Evolutionary conservation across 2,888 invertebrate species (phyloP).

Genomic region (Colostygia pectinataria): DNA sequence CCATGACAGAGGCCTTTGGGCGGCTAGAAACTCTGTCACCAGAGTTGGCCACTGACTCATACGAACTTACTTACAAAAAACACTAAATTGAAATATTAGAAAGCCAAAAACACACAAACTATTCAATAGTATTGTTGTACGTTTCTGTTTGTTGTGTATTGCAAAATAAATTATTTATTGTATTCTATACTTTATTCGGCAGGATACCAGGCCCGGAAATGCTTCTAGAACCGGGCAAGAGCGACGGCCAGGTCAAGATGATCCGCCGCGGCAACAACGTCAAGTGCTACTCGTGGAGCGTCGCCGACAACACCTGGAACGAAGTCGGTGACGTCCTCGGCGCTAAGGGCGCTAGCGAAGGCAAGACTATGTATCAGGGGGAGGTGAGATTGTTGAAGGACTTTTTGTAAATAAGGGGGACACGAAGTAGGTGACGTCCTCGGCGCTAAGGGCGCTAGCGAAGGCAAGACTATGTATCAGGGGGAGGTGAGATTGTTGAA

Average conservation of each 20-base stretch:
- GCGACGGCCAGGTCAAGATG: conserved; percentile 93
- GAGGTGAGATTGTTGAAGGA: conserved; percentile 83
- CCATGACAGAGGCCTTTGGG: no score
- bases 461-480: conserved; percentile 91
- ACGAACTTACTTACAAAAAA: no score
- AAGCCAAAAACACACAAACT: no score
- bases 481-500: conserved; percentile 86
- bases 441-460: conserved; percentile 87
- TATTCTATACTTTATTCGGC: conserved; percentile 3
- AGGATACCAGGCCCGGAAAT: conserved; percentile 92
- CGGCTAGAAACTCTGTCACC: no score
- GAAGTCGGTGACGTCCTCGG: conserved; percentile 96
- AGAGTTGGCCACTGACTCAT: no score
- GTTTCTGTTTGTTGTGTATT: no score
- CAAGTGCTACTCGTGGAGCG: conserved; percentile 91
- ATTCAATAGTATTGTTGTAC: no score
- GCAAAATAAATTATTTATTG: no score
- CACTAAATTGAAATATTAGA: no score
- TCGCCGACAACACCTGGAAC: conserved; percentile 87
- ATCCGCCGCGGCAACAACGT: conserved; percentile 87
- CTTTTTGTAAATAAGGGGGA: no score
- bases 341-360: conserved; percentile 86
- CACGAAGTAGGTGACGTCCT: conserved; percentile 95
- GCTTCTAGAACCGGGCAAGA: conserved; percentile 88
- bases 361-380: conserved; percentile 92